Conservation (phyloP, 2,888 invertebrate genomes). For the Coelinius sp. region DNA sequence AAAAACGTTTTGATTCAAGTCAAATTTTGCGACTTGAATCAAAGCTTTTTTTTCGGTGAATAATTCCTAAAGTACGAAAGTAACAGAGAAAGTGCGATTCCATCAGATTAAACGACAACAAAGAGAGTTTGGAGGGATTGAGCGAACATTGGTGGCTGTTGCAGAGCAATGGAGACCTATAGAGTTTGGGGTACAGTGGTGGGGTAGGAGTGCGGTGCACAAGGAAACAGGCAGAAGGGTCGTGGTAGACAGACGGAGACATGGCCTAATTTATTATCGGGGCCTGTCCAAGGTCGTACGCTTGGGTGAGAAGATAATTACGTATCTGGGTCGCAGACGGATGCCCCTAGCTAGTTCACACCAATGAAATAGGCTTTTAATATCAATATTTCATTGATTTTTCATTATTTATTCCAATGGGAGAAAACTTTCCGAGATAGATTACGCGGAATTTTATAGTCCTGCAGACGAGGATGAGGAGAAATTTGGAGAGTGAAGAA, state of each 20-base stretch:
- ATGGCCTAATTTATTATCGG: slow-evolving; percentile 65
- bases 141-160: not conserved
- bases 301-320: slow-evolving; percentile 63
- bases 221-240: slow-evolving; percentile 48
- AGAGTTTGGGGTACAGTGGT: not conserved
- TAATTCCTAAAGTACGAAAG: slow-evolving; percentile 16
- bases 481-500: not conserved
- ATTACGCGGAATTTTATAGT: slow-evolving; percentile 45
- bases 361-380: not conserved
- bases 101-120: slow-evolving; percentile 1
- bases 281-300: slow-evolving; percentile 61
- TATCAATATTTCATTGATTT: not conserved
- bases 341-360: slow-evolving; percentile 40
- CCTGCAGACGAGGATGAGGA: not conserved
- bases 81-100: slow-evolving; percentile 8
- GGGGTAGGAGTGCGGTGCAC: slow-evolving; percentile 38
- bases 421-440: not conserved
- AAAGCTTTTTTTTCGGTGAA: no score
- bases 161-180: slow-evolving; percentile 1
- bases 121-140: not conserved
- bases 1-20: no score
- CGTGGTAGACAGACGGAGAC: slow-evolving; percentile 59
- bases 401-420: no score
- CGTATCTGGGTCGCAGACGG: slow-evolving; percentile 63
- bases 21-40: no score